Base-by-base conservation (phyloP, 2,888 invertebrate species). In the Conchocele bisecta region DNA sequence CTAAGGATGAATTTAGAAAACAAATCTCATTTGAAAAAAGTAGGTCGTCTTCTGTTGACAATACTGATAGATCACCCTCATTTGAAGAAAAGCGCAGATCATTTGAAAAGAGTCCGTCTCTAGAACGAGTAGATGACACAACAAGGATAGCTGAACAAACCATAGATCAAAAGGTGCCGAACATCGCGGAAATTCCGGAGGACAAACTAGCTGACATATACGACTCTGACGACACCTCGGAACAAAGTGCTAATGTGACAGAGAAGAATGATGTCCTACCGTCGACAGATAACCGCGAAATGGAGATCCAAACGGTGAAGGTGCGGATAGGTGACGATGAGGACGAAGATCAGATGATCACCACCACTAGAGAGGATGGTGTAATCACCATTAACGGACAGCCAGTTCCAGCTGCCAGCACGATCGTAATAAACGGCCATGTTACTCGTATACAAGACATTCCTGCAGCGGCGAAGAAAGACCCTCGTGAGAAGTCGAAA, bases 401-500 rank as follows among this genome's bases (percentile, higher is more conserved):
- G 50, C 70, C 83, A 20, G 82, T 83, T 17, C 83, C 86, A 9
- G 71, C 81, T 41, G 81, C 84, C 26, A 73, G 66, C 24, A 74
- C 75, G 28, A 72, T 86, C 26, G 77, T 86, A 20, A 75, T 84
- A n/a, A 87, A 88, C 67, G 86, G 88, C 24, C 83, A 83, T 73
- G 81, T 82, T 11, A 75, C 76, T 11, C 57, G 68, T 22, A 76
- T 82, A 13, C 70, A 77, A 24, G 80, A 83, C 51, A 58, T 70
- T 26, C 59, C 76, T 7, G 26, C 33, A 37, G 29, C 22, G 20
- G 50, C 51, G 13, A 59, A 65, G 22, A 29, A 70, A 20, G 75
- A 81, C 15, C 44, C 11, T 17, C 37, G 48, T n/a, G 66, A 54
- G 11, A 66, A 57, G 22, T 64, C 69, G 2, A 61, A 58, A 42